Evolutionary conservation across 2,797 vertebrate species (phyloP), one percentile per base, ranked within the genome.

Genomic region (Chromis chromis): DNA sequence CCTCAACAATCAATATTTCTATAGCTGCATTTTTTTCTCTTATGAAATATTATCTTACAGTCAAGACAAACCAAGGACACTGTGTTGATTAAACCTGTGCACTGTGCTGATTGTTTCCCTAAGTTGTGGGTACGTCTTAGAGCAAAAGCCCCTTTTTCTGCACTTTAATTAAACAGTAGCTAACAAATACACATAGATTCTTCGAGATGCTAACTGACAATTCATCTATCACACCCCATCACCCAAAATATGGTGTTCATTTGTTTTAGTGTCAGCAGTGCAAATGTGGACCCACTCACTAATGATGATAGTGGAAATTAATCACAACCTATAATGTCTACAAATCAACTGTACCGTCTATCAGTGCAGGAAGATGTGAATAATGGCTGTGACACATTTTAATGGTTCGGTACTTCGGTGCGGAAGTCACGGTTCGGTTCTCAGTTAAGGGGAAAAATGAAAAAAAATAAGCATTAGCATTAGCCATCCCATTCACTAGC

Each of bases 261-360:
- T 65, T 65, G 39, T 66, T 65, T 67, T 68, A 8, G 24, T 25
- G 50, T 74, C 25, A 10, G 64, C 50, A 17, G 25, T 25, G 28
- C 17, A 57, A 79, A 52, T 58, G 62, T 48, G 61, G 27, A 62
- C 2, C 40, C 28, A 1, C 8, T 71, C 55, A 59, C 53, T 80
- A 65, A 84, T 74, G 65, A 80, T 77, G 59, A 44, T 19, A 31
- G 33, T 11, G 53, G 8, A 69, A 69, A 77, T 72, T 16, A 72
- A 79, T 83, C 75, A 81, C 9, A 33, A 65, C 67, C 65, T 40
- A 17, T 10, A 65, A 19, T 31, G 49, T 54, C 65, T 39, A 55
- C 69, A 62, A 79, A 81, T 84, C 74, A 81, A 39, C n/a, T 11
- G 14, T 48, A 56, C 65, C 69, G 79, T 82, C 70, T 61, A 65